Evolutionary conservation across 2,113 vertebrate species (phyloP).

Genomic region (Todiramphus chloris): DNA sequence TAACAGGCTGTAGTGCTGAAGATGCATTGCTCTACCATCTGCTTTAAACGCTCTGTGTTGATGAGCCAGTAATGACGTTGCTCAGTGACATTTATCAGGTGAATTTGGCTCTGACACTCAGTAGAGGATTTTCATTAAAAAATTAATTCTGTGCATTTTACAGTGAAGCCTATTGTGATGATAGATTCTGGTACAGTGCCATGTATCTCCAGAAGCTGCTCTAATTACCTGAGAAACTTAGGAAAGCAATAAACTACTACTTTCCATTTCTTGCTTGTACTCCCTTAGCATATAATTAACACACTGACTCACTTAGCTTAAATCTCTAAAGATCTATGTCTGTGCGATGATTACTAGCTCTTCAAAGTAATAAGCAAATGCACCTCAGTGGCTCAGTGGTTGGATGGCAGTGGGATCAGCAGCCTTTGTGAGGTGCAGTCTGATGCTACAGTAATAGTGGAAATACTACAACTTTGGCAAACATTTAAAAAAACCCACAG

Average conservation of each 20-base stretch:
- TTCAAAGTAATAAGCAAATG: conserved; percentile 55
- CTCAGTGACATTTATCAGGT: conserved; percentile 77
- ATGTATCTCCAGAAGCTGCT: conserved; percentile 64
- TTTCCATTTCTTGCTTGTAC: conserved; percentile 66
- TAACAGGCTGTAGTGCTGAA: conserved; percentile 66
- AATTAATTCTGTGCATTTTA: conserved; percentile 74
- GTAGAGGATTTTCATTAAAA: conserved; percentile 76
- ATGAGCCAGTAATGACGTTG: conserved; percentile 76
- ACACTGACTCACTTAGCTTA: conserved; percentile 70
- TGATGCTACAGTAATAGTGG: neutral
- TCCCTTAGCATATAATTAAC: conserved; percentile 75
- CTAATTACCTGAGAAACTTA: conserved; percentile 77
- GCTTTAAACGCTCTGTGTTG: conserved; percentile 68
- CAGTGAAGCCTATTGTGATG: conserved; percentile 69
- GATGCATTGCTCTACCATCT: conserved; percentile 69
- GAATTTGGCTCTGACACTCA: conserved; percentile 63
- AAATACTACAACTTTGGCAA: neutral
- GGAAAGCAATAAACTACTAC: conserved; percentile 76
- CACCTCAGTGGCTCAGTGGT: neutral
- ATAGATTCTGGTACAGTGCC: conserved; percentile 75
- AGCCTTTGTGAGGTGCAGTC: neutral
- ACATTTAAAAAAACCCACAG: neutral
- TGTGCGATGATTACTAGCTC: conserved; percentile 60
- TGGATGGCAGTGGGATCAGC: neutral
- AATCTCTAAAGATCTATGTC: conserved; percentile 58